Conservation (phyloP, 1,140 invertebrate genomes). For the Rhysida immarginata region DNA sequence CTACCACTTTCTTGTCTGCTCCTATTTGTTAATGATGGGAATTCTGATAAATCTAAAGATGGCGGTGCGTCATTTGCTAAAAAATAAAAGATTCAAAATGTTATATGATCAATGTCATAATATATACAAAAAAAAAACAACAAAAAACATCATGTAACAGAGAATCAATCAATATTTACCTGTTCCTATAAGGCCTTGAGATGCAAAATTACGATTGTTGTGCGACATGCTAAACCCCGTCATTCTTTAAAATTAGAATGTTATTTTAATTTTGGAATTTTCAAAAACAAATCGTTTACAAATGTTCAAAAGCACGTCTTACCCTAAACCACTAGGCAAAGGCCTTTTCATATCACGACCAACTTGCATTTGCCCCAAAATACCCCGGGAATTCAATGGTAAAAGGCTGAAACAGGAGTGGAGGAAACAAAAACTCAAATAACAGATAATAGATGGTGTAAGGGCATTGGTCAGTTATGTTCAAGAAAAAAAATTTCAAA, state of each 20-base stretch:
- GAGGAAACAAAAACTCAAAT: too few relatives aligned
- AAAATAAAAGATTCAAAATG: not conserved
- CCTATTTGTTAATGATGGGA: slow-evolving; percentile 71
- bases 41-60: slow-evolving; percentile 71
- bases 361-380: slow-evolving; percentile 4
- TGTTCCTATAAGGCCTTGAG: not conserved
- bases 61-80: slow-evolving; percentile 39
- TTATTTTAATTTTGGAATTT: too few relatives aligned
- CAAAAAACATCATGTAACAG: too few relatives aligned
- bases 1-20: slow-evolving; percentile 43
- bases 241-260: not conserved
- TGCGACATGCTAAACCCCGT: not conserved
- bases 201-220: not conserved
- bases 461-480: too few relatives aligned
- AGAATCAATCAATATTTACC: not conserved
- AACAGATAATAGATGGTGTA: too few relatives aligned
- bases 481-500: not conserved
- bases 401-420: not conserved
- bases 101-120: too few relatives aligned
- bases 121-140: too few relatives aligned
- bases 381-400: not conserved
- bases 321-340: slow-evolving; percentile 13
- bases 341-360: slow-evolving; percentile 2
- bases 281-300: too few relatives aligned
- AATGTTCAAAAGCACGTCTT: too few relatives aligned